Conservation (phyloP, 2,113 vertebrate species). For the Tetrao urogallus region DNA sequence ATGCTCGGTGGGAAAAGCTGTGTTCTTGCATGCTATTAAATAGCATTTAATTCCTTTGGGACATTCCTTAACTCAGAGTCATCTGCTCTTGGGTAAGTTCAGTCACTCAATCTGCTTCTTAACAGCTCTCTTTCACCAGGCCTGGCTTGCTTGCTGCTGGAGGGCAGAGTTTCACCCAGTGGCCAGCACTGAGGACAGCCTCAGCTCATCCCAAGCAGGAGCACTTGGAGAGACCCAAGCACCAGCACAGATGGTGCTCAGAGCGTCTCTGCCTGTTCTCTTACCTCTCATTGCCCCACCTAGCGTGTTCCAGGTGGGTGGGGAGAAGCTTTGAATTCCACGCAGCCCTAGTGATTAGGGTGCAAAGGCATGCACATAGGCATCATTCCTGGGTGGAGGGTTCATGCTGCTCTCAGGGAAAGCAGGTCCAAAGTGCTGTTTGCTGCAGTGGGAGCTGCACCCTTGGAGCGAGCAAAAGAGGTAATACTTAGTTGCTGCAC, state of each 20-base stretch:
- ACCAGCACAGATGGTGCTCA: not conserved
- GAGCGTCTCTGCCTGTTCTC: not conserved
- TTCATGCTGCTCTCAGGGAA: not conserved
- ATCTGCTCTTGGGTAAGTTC: not conserved
- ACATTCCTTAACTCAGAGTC: conserved; percentile 10
- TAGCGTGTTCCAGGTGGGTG: conserved; percentile 8
- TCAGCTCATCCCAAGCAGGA: not conserved
- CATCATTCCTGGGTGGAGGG: not conserved
- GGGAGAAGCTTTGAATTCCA: conserved; percentile 29
- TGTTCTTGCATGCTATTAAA: not conserved
- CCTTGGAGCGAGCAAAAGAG: not conserved
- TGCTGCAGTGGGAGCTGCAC: not conserved
- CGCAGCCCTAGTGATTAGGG: not conserved
- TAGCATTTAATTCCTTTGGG: not conserved
- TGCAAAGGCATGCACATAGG: not conserved
- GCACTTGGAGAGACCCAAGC: not conserved
- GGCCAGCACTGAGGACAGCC: not conserved
- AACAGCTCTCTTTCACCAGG: not conserved
- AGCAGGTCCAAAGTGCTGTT: not conserved
- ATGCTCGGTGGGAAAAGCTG: not conserved
- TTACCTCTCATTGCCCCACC: not conserved
- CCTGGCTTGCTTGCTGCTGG: not conserved
- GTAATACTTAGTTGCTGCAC: not conserved
- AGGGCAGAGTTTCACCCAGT: not conserved
- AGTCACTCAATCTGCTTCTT: not conserved